A percentile compares a stretch with the other conserved stretches of the same genome.
These are phyloP conservation scores for Cotesia glomerata DNA, from an alignment of 1,140 invertebrate genomes.

Conservation along the genomic window DNA sequence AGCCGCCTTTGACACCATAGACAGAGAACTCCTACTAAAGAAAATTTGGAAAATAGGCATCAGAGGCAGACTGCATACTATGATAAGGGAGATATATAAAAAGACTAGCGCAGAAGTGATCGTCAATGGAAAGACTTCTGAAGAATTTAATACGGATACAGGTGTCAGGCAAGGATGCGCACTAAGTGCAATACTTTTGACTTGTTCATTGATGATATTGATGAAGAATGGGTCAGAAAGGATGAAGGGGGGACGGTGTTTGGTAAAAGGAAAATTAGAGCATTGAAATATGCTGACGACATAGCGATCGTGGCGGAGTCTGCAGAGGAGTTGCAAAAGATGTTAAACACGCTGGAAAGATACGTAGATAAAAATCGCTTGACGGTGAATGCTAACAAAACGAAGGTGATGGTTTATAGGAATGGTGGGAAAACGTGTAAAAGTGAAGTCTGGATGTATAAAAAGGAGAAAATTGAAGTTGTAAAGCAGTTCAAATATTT, in stretches of 20 bases:
- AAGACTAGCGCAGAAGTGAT: too few relatives aligned
- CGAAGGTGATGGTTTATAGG: constrained; percentile 4
- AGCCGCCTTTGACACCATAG: too few relatives aligned
- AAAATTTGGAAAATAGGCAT: too few relatives aligned
- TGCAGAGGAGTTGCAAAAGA: background rate
- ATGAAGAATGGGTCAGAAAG: background rate
- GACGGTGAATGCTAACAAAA: background rate
- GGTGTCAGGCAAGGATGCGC: constrained; percentile 7
- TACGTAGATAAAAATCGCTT: background rate
- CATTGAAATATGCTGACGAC: background rate
- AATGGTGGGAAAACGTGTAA: background rate
- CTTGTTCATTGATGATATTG: background rate
- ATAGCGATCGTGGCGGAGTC: background rate
- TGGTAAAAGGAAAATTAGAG: background rate
- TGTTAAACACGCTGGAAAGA: background rate
- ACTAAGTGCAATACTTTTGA: background rate
- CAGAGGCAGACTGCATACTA: too few relatives aligned
- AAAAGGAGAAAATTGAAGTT: background rate
- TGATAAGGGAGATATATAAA: too few relatives aligned
- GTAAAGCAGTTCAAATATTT: background rate
- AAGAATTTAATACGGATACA: background rate
- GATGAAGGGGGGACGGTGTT: background rate
- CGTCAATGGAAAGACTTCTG: background rate
- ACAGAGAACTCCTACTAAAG: too few relatives aligned
- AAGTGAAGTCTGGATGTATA: background rate